phyloP scores from a whole-genome alignment of 2,113 vertebrate species.

The Leucosticte australis region DNA sequence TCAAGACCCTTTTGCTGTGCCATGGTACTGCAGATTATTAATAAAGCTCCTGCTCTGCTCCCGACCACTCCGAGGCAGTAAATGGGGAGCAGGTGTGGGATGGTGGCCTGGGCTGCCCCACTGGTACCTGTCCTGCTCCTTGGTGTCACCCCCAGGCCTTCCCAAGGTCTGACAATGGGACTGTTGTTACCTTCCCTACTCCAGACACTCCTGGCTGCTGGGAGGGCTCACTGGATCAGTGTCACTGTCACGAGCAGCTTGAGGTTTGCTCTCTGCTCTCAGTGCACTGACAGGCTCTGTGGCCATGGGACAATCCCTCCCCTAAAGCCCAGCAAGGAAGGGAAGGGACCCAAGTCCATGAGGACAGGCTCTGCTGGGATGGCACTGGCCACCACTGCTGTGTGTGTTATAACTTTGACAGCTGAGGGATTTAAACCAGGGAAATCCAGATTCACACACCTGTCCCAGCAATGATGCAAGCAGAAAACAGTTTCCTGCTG shows the following conservation, averaged over 20 bases:
- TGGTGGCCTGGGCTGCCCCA: not conserved
- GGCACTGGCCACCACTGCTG: no score
- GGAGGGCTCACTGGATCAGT: not conserved
- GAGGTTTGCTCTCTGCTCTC: not conserved
- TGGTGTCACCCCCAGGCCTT: not conserved
- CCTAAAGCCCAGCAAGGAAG: not conserved
- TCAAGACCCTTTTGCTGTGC: not conserved
- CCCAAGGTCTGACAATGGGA: not conserved
- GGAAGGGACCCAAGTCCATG: rapidly evolving
- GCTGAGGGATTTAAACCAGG: not conserved
- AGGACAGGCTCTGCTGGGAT: not conserved
- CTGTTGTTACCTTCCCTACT: not conserved
- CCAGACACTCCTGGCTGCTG: not conserved
- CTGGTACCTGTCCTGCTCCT: not conserved
- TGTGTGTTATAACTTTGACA: not conserved
- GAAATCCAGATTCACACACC: not conserved
- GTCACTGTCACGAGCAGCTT: not conserved
- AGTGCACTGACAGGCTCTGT: rapidly evolving
- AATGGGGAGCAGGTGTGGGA: not conserved
- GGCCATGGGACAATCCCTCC: not conserved
- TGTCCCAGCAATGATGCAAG: not conserved
- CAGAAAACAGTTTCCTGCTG: not conserved
- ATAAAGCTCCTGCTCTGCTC: not conserved
- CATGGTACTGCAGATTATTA: not conserved
- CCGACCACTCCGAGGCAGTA: not conserved